Evolutionary conservation across 2,113 vertebrate species (phyloP).

Genomic region (Actenoides hombroni): DNA sequence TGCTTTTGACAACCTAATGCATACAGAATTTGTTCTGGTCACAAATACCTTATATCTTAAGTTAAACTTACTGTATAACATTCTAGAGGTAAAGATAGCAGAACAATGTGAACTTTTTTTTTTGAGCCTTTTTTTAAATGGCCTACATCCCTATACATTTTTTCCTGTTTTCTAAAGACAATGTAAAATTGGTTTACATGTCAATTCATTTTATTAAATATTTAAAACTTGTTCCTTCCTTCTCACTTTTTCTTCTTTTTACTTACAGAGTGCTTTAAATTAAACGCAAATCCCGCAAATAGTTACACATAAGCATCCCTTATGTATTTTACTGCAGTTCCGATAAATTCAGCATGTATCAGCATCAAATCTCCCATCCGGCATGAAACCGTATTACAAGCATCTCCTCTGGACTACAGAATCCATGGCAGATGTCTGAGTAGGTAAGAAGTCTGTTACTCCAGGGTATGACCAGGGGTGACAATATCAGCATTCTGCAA

Average conservation of each 20-base stretch:
- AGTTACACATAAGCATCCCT: neutral
- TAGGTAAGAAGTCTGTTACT: neutral
- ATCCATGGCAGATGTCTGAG: neutral
- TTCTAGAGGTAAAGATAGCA: neutral
- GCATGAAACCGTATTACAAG: neutral
- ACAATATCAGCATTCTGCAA: neutral
- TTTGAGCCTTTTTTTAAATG: neutral
- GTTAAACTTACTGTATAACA: neutral
- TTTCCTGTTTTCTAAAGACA: neutral
- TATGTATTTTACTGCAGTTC: neutral
- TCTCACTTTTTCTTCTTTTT: neutral
- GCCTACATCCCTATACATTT: neutral
- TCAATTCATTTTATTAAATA: neutral
- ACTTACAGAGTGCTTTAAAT: neutral
- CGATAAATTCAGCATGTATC: neutral
- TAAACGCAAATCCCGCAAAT: neutral
- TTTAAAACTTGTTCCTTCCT: neutral
- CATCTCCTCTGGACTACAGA: neutral
- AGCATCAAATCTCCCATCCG: neutral
- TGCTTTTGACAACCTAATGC: neutral
- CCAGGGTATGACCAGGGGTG: neutral
- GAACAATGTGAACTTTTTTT: neutral
- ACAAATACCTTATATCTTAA: neutral
- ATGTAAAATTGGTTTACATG: neutral
- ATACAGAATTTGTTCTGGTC: neutral